Evolutionary conservation across 2,888 invertebrate genomes (phyloP), one percentile per base, ranked within the genome.

Genomic region (Zygogramma bicolorata): DNA sequence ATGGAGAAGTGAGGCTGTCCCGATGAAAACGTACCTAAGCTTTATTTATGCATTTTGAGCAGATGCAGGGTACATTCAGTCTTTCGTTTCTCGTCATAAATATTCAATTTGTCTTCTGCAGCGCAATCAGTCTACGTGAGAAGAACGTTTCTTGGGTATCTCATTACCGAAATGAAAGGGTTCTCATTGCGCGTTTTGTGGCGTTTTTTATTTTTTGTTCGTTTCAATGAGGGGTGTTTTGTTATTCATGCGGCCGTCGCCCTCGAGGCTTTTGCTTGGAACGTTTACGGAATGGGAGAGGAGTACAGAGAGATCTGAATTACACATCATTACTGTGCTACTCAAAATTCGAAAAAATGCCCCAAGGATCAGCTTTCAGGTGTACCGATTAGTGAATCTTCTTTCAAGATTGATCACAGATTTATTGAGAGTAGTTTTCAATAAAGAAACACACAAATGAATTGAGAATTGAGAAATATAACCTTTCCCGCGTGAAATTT

Each of bases 201-300:
- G 46, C 67, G 67, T 62, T 71, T 71, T 42, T 49, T 62, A 58
- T 40, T 61, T 58, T 58, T 22, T 53, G 67, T 60, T 66, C 58
- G 58, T 66, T 71, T 61, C 57, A 71, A 67, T 67, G 67, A 71
- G 67, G 71, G 67, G 67, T 71, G 62, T 67, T 67, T 71, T 67
- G 71, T 66, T 62, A 71, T 71, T 71, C 67, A 71, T 71, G 67
- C n/a, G n/a, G n/a, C n/a, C n/a, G n/a, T n/a, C n/a, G n/a, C n/a
- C n/a, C n/a, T n/a, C n/a, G n/a, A n/a, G n/a, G n/a, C n/a, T n/a
- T n/a, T n/a, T n/a, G n/a, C n/a, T n/a, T n/a, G n/a, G n/a, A n/a
- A n/a, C n/a, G n/a, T n/a, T n/a, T n/a, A n/a, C n/a, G n/a, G n/a
- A n/a, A n/a, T n/a, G n/a, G n/a, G n/a, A n/a, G n/a, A n/a, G n/a